Conservation (phyloP, 1,140 invertebrate species). For the Musca domestica region DNA sequence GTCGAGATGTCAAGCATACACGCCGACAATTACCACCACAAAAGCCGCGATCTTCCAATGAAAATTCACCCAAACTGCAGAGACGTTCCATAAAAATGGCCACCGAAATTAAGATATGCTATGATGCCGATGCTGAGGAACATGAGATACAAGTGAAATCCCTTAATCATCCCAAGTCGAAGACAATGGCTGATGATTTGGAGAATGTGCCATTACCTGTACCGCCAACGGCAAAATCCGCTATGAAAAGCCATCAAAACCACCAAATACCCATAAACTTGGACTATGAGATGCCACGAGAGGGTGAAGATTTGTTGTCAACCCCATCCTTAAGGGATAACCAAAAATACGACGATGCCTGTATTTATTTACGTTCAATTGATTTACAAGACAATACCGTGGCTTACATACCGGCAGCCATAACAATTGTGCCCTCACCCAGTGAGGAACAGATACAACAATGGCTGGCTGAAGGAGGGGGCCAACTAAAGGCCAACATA, state of each 20-base stretch:
- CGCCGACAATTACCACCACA: constrained; percentile 38
- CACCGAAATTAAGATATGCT: constrained; percentile 46
- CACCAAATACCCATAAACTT: background rate
- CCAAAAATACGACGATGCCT: constrained; percentile 45
- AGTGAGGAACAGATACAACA: constrained; percentile 24
- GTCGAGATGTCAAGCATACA: constrained; percentile 18
- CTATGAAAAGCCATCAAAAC: background rate
- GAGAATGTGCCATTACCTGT: constrained; percentile 25
- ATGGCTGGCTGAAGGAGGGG: background rate
- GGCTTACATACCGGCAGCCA: constrained; percentile 32
- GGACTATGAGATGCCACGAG: background rate
- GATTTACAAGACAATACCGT: constrained; percentile 37
- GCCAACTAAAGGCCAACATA: constrained; percentile 22
- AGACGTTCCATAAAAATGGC: constrained; percentile 44
- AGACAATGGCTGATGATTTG: background rate
- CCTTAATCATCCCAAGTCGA: background rate
- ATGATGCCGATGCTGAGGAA: constrained; percentile 29
- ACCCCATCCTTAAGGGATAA: constrained; percentile 22
- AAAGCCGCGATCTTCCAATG: constrained; percentile 32
- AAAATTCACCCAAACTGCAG: constrained; percentile 35
- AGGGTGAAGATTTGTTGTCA: background rate
- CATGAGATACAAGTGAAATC: constrained; percentile 8
- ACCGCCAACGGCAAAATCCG: background rate
- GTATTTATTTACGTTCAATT: constrained; percentile 37
- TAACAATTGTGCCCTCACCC: constrained; percentile 27